Base-by-base conservation (phyloP, 2,888 invertebrate species). In the Drosophila tanythrix region DNA sequence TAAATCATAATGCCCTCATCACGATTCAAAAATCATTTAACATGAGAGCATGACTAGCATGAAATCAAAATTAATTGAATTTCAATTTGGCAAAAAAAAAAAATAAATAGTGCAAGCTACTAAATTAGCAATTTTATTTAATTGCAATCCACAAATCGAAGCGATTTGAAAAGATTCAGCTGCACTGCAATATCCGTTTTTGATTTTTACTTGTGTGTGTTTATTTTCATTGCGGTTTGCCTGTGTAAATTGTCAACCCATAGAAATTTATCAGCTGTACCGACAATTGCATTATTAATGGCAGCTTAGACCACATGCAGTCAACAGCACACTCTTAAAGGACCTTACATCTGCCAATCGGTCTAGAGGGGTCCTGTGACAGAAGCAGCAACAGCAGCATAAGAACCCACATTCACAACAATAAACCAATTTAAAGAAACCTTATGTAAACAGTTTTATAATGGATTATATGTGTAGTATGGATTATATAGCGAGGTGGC, bases 401-500 rank as follows among this genome's bases (percentile, higher is more conserved):
- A 13, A 51, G 56, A 33, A 40, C 15, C 48, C 70, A 66, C 55
- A 58, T n/a, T 35, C 72, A 67, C 74, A 77, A 89, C 84, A 88
- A 83, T 84, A 83, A 86, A 83, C 80, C 90, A 90, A 90, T 89
- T 88, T 90, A 83, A 83, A 79, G 90, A 90, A 90, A 76, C 89
- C 90, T 77, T 81, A 89, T 78, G 72, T 79, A 84, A 84, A 88
- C 89, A 86, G 87, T 70, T 80, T 88, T 78, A 80, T 80, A 86
- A 86, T 79, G 81, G 86, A 82, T 84, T 88, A 76, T 76, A 81
- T 82, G 74, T 76, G 82, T 60, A 15, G 61, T 70, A 63, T 18
- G 63, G 63, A 63, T 57, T 70, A 60, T 36, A 27, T 31, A 8
- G 27, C 33, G 36, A 27, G 21, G 27, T 50, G 48, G 13, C 31